Percentiles rank a stretch among this genome's conserved stretches.
Evolutionary conservation across 2,888 invertebrate species (phyloP).

Genomic region (Lycocerus yunnanus): DNA sequence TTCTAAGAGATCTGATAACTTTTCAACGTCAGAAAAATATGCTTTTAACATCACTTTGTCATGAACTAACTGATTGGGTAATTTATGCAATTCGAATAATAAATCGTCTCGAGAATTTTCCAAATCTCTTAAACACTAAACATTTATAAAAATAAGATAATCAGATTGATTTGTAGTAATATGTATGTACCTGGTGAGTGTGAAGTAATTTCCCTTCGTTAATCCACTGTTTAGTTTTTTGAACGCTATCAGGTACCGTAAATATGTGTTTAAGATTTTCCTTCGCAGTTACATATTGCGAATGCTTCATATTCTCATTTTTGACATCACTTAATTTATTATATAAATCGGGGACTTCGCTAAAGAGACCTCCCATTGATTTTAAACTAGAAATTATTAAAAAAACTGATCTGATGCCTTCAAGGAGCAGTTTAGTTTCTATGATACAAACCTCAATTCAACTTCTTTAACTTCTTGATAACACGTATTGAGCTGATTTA

Average conservation of each 20-base stretch:
- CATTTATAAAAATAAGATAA: conserved; percentile 4
- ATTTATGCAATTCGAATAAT: conserved; percentile 89
- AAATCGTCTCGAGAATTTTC: conserved; percentile 97
- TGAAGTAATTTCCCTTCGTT: conserved; percentile 92
- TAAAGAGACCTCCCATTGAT: conserved; percentile 75
- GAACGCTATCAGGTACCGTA: conserved; percentile 94
- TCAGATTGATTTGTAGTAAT: background rate
- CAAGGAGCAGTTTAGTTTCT: background rate
- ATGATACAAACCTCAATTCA: conserved; percentile 56
- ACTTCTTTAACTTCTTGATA: conserved; percentile 82
- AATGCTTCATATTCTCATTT: conserved; percentile 92
- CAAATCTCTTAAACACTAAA: conserved; percentile 86
- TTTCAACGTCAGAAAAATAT: conserved; percentile 95
- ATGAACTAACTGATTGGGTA: conserved; percentile 87
- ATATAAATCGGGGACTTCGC: conserved; percentile 77
- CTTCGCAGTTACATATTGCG: conserved; percentile 96
- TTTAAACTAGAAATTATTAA: conserved; percentile 66
- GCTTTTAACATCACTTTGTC: conserved; percentile 92
- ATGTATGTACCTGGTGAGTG: conserved; percentile 76
- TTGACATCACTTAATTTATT: conserved; percentile 82
- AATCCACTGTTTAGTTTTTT: conserved; percentile 92
- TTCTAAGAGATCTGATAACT: conserved; percentile 83
- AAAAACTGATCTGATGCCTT: background rate
- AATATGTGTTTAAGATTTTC: conserved; percentile 98
- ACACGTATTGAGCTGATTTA: conserved; percentile 86